These are phyloP conservation scores for Cnemophilus loriae DNA, from an alignment of 2,113 vertebrate species.

Conservation along the genomic window DNA sequence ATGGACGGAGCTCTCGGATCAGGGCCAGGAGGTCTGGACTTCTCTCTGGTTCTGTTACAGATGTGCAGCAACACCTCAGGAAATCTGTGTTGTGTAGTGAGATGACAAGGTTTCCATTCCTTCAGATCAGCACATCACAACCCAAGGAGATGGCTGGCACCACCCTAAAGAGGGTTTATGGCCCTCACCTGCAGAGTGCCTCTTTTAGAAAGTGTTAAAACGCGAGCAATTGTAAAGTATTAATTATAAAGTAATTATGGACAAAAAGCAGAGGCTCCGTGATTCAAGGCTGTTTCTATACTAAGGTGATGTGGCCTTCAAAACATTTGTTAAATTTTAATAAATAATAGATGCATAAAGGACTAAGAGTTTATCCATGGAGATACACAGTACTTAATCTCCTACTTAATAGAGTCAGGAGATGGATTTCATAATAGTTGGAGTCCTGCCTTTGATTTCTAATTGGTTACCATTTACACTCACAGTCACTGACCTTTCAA, in stretches of 20 bases:
- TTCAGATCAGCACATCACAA: not conserved
- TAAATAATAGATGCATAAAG: not conserved
- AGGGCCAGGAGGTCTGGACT: not conserved
- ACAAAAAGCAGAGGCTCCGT: not conserved
- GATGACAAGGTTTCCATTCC: not conserved
- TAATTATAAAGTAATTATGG: not conserved
- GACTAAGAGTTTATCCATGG: not conserved
- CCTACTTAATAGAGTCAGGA: not conserved
- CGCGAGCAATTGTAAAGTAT: not conserved
- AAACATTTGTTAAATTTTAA: not conserved
- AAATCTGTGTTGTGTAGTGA: not conserved
- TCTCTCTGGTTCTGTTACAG: not conserved
- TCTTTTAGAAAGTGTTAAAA: not conserved
- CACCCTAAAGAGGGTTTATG: not conserved
- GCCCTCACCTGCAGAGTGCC: not conserved
- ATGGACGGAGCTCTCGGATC: accelerated
- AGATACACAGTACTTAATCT: not conserved
- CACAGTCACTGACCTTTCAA: constrained; percentile 24
- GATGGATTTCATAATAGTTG: not conserved
- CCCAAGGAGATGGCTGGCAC: not conserved
- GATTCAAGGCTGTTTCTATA: not conserved
- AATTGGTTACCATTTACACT: constrained; percentile 15
- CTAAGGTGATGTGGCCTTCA: not conserved
- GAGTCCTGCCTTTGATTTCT: not conserved
- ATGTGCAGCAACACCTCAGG: not conserved